Percentiles rank a stretch among this genome's conserved stretches.
Evolutionary conservation across 2,113 vertebrate genomes (phyloP).

Genomic region (Protomyctophum bolini): DNA sequence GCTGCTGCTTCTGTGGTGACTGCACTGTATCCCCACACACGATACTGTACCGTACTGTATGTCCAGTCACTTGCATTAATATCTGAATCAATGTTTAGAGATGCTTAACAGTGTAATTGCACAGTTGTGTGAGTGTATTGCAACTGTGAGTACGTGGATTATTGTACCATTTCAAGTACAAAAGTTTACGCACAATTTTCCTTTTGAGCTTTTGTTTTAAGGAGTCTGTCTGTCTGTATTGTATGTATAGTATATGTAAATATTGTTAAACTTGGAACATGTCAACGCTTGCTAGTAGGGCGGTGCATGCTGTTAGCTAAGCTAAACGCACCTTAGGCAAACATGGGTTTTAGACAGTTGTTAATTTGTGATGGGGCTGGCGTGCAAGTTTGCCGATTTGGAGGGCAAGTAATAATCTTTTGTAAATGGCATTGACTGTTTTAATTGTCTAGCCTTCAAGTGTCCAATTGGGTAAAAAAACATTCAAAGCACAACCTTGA

Average conservation of each 20-base stretch:
- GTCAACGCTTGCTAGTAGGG: slow-evolving; percentile 31
- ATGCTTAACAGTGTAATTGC: slow-evolving; percentile 34
- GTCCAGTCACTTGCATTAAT: slow-evolving; percentile 7
- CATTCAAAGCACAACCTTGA: too few relatives aligned
- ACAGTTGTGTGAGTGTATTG: background rate
- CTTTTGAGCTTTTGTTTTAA: too few relatives aligned
- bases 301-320: slow-evolving; percentile 31
- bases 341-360: slow-evolving; percentile 39
- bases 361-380: slow-evolving; percentile 9
- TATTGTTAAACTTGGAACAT: slow-evolving; percentile 28
- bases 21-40: slow-evolving; percentile 34
- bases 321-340: slow-evolving; percentile 46
- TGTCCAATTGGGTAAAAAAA: too few relatives aligned
- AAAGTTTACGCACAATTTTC: too few relatives aligned
- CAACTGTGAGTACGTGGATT: background rate
- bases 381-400: background rate
- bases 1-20: slow-evolving; percentile 58
- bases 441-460: too few relatives aligned
- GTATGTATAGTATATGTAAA: too few relatives aligned
- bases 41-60: background rate
- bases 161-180: too few relatives aligned
- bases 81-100: slow-evolving; percentile 4
- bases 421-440: background rate
- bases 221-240: too few relatives aligned
- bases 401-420: background rate